These are phyloP conservation scores for Drosophila koepferae DNA, from an alignment of 2,888 invertebrate species.

Conservation along the genomic window DNA sequence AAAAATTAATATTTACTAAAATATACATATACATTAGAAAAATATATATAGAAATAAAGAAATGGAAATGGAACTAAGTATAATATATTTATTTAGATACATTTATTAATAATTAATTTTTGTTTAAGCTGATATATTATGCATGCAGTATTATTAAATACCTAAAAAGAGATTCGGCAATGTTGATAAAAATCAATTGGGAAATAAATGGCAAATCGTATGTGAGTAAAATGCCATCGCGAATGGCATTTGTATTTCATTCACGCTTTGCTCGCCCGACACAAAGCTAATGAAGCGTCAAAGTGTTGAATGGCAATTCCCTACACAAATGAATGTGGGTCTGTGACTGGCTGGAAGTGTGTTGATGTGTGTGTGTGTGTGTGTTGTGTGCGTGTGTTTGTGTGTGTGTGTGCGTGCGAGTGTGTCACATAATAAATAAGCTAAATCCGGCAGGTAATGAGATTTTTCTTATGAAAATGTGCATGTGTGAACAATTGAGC, in stretches of 20 bases:
- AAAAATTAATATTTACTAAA: too few species aligned
- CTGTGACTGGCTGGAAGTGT: neutral
- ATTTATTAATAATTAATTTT: too few species aligned
- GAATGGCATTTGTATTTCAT: slow-evolving; percentile 49
- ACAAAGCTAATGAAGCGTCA: slow-evolving; percentile 66
- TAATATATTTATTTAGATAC: too few species aligned
- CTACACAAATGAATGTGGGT: neutral
- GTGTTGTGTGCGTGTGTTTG: neutral
- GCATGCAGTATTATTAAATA: neutral
- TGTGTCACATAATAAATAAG: slow-evolving; percentile 57
- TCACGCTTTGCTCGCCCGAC: slow-evolving; percentile 28
- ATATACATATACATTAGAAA: too few species aligned
- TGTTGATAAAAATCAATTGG: slow-evolving; percentile 1
- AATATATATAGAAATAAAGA: too few species aligned
- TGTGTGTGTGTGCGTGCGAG: slow-evolving; percentile 1
- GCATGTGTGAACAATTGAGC: slow-evolving; percentile 52
- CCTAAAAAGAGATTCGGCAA: neutral
- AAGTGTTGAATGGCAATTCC: slow-evolving; percentile 66
- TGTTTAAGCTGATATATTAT: too few species aligned
- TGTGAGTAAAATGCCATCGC: neutral
- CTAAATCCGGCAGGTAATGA: slow-evolving; percentile 46
- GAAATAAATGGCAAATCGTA: slow-evolving; percentile 12
- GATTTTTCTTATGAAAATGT: slow-evolving; percentile 39
- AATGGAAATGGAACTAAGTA: too few species aligned
- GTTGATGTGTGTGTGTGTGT: neutral